Evolutionary conservation across 2,113 vertebrate species (phyloP), one percentile per base, ranked within the genome.

Genomic region (Lepisosteus osseus): DNA sequence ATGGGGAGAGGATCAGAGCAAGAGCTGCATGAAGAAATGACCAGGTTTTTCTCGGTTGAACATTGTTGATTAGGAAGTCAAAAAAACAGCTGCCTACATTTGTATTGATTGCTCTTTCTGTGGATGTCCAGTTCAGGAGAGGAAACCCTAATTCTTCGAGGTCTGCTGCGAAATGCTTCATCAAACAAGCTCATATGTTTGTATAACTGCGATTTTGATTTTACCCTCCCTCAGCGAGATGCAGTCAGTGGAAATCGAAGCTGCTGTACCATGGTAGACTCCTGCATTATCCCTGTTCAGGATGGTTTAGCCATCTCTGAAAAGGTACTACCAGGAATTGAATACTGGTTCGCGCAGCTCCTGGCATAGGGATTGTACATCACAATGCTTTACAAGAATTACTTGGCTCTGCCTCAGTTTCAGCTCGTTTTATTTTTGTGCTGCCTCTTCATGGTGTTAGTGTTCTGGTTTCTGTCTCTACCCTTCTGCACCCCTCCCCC

Each of bases 11-110:
- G 61, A 66, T 68, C 67, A 51, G 67, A 69, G 71, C 61, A 12
- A 61, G 69, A 68, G 29, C 74, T 75, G 65, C 47, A 67, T 71
- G 55, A 65, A 62, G 65, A 44, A 67, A 61, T 54, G n/a, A 17
- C 12, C n/a, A 44, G 64, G 29, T 54, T 65, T 40, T 67, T 64
- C 13, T 67, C 11, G 40, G 11, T 65, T 65, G 63, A 43, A 29
- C 29, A 29, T 7, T 66, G 43, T 47, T 66, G 43, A 66, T 65
- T 65, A 44, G 43, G 61, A 17, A 15, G 29, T 51, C 47, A 51
- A 9, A 5, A 29, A 29, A 51, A 9, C 47, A 51, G 47, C 47
- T 51, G 47, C 47, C 47, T 51, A 51, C 9, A 5, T 51, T 29
- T 29, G 29, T 29, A 29, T 2, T 29, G 29, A 29, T 29, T 29